Percentiles rank a stretch among this genome's conserved stretches.
Conservation (phyloP, 2,113 vertebrate genomes). For the Halichoerus grypus region DNA sequence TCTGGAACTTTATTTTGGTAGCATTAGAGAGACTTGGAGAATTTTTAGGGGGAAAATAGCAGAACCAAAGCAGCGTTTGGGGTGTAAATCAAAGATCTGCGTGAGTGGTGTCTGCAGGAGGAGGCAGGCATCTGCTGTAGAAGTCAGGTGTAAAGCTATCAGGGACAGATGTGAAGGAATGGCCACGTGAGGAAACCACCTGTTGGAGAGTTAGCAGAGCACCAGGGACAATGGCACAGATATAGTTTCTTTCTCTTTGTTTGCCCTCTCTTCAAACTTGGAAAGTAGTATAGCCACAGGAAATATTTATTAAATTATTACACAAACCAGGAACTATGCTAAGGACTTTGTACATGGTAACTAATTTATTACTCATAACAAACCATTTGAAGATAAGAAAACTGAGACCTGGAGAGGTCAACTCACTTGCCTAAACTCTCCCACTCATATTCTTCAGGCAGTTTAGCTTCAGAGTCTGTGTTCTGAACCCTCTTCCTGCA, state of each 20-base stretch:
- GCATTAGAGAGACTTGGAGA: not conserved
- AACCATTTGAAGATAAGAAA: not conserved
- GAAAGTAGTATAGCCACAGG: not conserved
- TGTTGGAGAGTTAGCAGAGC: not conserved
- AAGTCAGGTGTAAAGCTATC: not conserved
- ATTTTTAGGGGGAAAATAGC: not conserved
- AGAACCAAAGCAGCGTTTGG: not conserved
- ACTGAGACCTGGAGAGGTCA: not conserved
- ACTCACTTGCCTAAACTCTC: not conserved
- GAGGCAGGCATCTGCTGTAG: not conserved
- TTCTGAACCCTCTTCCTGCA: accelerated
- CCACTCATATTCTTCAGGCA: not conserved
- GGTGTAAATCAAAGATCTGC: not conserved
- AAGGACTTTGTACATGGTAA: not conserved
- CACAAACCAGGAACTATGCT: not conserved
- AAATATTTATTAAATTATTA: not conserved
- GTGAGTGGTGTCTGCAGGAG: not conserved
- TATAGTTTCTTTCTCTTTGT: not conserved
- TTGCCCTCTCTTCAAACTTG: not conserved
- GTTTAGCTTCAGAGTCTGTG: not conserved
- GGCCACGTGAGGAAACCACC: not conserved
- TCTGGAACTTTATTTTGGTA: not conserved
- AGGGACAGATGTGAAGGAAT: not conserved
- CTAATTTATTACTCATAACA: not conserved
- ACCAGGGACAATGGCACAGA: not conserved